phyloP scores from a whole-genome alignment of 2,797 vertebrate species.

The Falco columbarius region DNA sequence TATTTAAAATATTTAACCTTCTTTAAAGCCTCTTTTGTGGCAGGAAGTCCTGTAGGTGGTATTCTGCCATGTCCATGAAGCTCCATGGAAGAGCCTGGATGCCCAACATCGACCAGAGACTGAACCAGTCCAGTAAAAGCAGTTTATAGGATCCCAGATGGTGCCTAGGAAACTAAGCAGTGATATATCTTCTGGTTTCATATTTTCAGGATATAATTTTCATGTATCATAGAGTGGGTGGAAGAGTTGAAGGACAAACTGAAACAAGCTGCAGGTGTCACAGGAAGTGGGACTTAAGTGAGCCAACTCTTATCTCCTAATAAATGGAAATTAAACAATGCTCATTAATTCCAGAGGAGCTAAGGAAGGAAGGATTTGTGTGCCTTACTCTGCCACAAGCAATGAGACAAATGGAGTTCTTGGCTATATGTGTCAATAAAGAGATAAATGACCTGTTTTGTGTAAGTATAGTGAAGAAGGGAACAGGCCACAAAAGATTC shows the following conservation, averaged over 20 bases:
- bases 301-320: not conserved
- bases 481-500: not conserved
- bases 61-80: not conserved
- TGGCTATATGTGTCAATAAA: not conserved
- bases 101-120: not conserved
- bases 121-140: not conserved
- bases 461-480: not conserved
- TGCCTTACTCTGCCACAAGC: not conserved
- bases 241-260: not conserved
- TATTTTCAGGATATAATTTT: not conserved
- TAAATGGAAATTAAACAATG: not conserved
- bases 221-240: no score
- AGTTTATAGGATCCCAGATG: not conserved
- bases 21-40: not conserved
- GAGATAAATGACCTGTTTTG: not conserved
- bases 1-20: not conserved
- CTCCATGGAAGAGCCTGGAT: not conserved
- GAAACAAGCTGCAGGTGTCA: not conserved
- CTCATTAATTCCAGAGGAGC: not conserved
- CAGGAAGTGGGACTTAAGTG: not conserved
- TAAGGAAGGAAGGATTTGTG: not conserved
- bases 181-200: not conserved
- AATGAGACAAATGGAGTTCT: not conserved
- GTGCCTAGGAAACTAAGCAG: not conserved
- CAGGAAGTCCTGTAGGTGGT: not conserved